A percentile compares a stretch with the other conserved stretches of the same genome.
Evolutionary conservation across 2,113 vertebrate genomes (phyloP).

Genomic region (Toxotes jaculatrix): DNA sequence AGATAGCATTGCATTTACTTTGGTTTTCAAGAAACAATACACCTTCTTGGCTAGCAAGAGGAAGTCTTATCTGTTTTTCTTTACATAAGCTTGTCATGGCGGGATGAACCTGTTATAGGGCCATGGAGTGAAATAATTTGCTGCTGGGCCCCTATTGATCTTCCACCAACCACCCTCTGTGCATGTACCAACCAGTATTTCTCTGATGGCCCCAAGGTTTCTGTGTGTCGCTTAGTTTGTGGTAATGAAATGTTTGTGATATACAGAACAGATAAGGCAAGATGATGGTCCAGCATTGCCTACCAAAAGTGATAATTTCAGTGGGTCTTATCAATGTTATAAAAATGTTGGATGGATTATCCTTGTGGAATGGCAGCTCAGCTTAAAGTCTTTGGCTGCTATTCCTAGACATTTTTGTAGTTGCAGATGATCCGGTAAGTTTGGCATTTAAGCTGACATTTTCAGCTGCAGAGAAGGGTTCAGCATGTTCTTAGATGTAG

Average conservation of each 20-base stretch:
- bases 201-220: background rate
- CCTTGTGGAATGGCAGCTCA: background rate
- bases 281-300: background rate
- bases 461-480: background rate
- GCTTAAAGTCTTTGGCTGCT: constrained; percentile 16
- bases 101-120: background rate
- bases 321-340: background rate
- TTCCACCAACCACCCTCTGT: background rate
- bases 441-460: background rate
- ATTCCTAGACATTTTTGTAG: background rate
- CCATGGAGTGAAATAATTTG: background rate
- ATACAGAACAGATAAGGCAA: constrained; percentile 1
- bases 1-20: background rate
- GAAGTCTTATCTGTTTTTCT: background rate
- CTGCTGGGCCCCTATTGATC: background rate
- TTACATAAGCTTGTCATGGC: background rate
- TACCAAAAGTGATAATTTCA: background rate
- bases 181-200: background rate
- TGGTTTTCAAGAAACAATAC: background rate
- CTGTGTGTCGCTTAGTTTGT: background rate
- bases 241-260: constrained; percentile 18
- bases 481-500: background rate
- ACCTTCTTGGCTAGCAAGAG: background rate
- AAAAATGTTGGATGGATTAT: background rate
- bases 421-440: background rate